A percentile compares a stretch with the other conserved stretches of the same genome.
Conservation (phyloP, 2,113 vertebrate species). For the Nesospiza acunhae region DNA sequence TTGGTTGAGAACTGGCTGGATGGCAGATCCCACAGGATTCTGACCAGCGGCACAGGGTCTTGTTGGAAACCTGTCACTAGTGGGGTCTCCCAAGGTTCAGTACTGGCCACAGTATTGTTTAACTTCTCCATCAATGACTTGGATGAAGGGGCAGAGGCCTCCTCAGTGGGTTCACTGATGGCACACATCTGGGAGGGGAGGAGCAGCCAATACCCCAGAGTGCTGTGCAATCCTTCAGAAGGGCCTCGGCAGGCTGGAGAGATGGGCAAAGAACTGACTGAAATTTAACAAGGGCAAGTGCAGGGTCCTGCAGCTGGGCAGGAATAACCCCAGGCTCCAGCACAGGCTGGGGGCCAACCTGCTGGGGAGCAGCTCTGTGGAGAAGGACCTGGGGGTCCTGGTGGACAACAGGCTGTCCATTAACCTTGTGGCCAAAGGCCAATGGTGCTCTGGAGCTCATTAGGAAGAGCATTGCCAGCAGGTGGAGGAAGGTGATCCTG, state of each 20-base stretch:
- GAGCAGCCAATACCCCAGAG: background rate
- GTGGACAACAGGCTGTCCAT: background rate
- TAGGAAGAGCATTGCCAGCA: background rate
- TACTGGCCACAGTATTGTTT: background rate
- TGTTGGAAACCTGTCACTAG: background rate
- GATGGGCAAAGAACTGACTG: background rate
- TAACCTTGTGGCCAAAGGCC: background rate
- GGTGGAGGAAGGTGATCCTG: background rate
- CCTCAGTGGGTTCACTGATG: background rate
- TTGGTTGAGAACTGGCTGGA: background rate
- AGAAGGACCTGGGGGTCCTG: background rate
- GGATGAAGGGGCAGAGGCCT: background rate
- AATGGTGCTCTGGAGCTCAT: no score
- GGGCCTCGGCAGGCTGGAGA: background rate
- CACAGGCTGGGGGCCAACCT: rapidly evolving
- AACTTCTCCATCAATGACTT: background rate
- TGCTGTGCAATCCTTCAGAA: background rate
- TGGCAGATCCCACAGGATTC: background rate
- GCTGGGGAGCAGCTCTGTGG: background rate
- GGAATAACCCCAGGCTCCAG: background rate
- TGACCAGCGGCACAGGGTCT: background rate
- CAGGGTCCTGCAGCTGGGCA: background rate
- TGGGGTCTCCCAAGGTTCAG: no score
- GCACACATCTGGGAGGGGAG: background rate
- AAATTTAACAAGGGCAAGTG: background rate